Conservation (phyloP, 2,888 invertebrate genomes). For the Athalia cordata region DNA sequence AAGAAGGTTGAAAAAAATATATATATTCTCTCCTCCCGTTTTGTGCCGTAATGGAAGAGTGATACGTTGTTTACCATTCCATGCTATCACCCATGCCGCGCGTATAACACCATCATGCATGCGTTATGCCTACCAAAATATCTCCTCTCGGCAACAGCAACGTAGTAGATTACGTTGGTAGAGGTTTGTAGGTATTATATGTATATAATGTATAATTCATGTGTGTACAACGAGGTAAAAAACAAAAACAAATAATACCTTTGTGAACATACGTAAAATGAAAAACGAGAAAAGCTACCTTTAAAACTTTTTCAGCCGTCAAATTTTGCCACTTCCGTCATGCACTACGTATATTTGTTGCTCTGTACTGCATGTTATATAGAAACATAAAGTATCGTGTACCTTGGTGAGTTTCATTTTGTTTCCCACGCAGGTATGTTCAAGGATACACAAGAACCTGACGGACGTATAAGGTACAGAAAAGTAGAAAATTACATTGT, state of each 20-base stretch:
- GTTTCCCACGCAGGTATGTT: not conserved
- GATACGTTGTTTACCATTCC: conserved; percentile 58
- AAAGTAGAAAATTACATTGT: not conserved
- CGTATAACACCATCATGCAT: conserved; percentile 31
- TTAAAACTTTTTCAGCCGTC: not conserved
- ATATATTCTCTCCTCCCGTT: conserved; percentile 22
- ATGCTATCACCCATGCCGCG: conserved; percentile 35
- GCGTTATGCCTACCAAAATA: conserved; percentile 28
- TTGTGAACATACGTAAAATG: conserved; percentile 9
- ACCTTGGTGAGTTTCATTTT: not conserved
- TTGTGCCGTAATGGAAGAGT: conserved; percentile 38
- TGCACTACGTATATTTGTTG: not conserved
- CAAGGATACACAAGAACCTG: not conserved
- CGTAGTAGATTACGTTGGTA: not conserved
- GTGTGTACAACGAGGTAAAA: not conserved
- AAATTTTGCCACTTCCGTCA: conserved; percentile 16
- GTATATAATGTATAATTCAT: not conserved
- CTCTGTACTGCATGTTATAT: not conserved
- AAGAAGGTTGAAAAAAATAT: conserved; percentile 16
- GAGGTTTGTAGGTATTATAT: not conserved
- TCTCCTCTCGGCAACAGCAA: not conserved
- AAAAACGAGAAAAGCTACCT: conserved; percentile 11
- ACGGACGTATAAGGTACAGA: too few species aligned
- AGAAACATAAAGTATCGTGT: not conserved
- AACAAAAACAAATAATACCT: conserved; percentile 17